Evolutionary conservation across 2,113 vertebrate genomes (phyloP).

Genomic region (Elgaria multicarinata): DNA sequence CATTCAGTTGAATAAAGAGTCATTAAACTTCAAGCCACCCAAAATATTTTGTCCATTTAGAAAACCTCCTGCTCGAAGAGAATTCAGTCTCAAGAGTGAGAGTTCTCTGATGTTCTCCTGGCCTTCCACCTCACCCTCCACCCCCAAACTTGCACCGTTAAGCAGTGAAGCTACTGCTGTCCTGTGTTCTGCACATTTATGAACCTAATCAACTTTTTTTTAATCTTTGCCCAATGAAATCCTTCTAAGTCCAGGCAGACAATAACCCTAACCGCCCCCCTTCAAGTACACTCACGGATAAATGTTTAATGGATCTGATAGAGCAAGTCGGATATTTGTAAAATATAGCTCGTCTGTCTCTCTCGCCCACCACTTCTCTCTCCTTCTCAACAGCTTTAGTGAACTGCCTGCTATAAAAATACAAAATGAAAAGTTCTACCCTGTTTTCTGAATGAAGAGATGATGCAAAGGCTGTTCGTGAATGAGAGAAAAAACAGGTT

Average conservation of each 20-base stretch:
- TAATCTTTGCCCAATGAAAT: conserved; percentile 53
- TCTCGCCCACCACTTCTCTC: neutral
- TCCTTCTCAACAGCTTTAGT: conserved; percentile 6
- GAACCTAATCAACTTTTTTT: conserved; percentile 55
- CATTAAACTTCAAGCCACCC: conserved; percentile 43
- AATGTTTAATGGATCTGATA: conserved; percentile 64
- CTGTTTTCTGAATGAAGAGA: neutral
- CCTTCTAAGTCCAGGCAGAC: conserved; percentile 56
- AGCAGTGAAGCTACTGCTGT: conserved; percentile 6
- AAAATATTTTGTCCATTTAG: conserved; percentile 41
- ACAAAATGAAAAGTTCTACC: neutral
- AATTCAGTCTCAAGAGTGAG: conserved; percentile 47
- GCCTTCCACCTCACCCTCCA: neutral
- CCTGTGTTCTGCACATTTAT: fast-evolving
- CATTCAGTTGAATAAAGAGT: conserved; percentile 28
- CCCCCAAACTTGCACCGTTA: conserved; percentile 31
- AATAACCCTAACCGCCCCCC: conserved; percentile 44
- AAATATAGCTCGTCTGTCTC: conserved; percentile 47
- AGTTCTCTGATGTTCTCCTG: conserved; percentile 8
- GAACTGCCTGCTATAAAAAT: neutral
- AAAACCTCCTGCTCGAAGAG: conserved; percentile 47
- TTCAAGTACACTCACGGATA: conserved; percentile 47
- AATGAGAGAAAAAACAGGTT: too few relatives aligned
- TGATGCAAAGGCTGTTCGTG: neutral
- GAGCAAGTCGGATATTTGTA: conserved; percentile 44